Base-by-base conservation (phyloP, 2,113 vertebrate genomes). In the Muntiacus reevesi region DNA sequence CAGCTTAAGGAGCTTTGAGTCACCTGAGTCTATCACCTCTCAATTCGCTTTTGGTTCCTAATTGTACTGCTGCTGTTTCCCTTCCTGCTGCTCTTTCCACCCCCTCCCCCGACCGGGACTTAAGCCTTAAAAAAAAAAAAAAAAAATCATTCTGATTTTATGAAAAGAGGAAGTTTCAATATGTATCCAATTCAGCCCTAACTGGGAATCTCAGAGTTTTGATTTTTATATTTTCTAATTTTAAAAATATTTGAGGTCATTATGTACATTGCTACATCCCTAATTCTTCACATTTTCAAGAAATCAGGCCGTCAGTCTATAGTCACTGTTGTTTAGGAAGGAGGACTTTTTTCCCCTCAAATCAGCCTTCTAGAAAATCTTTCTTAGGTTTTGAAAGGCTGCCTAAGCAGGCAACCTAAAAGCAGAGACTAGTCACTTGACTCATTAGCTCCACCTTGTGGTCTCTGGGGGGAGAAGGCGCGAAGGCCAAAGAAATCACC, bases 281-380 rank as follows among this genome's bases (percentile, higher is more conserved):
- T n/a, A 67, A 28, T 71, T 67, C 79, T 97, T 96, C 30, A 17
- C 7, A n/a, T 76, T 91, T 90, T 92, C 64, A 91, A 90, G 57
- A 85, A 96, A 93, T 52, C 21, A 92, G 9, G 19, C 8, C 86
- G 52, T 88, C 36, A 21, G 47, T 28, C 21, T 62, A 54, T 84
- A 86, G 67, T 87, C 9, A 76, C 9, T 78, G 95, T 71, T 92
- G 21, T 92, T 94, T 57, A 93, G 17, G 12, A 79, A 90, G 30
- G 19, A 78, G 21, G 43, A 43, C 19, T 52, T 9, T 40, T 11
- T 33, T 21, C 2, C 12, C 0, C 64, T 71, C 11, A 28, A 90
- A 13, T 85, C 25, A 67, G 47, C 64, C 25, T 97, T 91, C 27
- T 27, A 94, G 45, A 90, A 94, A 84, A 87, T 62, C 27, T 36